Base-by-base conservation (phyloP, 2,113 vertebrate genomes). In the Sturnus vulgaris region DNA sequence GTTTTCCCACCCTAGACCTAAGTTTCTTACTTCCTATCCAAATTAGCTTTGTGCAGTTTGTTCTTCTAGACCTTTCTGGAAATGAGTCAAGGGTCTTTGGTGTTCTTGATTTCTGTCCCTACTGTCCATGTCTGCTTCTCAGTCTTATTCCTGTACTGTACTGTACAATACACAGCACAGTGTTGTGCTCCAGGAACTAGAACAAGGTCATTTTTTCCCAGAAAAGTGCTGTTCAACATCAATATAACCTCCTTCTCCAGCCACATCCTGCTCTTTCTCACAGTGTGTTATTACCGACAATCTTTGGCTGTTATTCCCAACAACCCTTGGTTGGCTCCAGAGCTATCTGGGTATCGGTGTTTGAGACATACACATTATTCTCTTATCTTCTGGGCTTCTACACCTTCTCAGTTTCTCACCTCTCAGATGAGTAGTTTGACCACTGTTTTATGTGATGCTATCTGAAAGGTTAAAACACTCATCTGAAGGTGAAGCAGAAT, bases 1-100 rank as follows among this genome's bases (percentile, higher is more conserved):
- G 6, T 46, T 82, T 66, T 52, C 10, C 33, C 8, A 52, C 3
- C 28, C 5, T 21, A 17, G 2, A 68, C 13, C 4, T 46, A 65
- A 35, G 24, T n/a, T 68, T 30, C 39, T 66, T 53, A 4, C 22
- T 47, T 82, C 30, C 20, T 30, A 25, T 53, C 9, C 33, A 46
- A 47, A 53, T 47, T 60, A n/a, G 9, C 6, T 76, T 66, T 75
- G 7, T 33, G 37, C 11, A 59, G 23, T 46, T 20, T 0, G 0
- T 33, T 73, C 44, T 28, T 52, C 37, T 52, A n/a, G 60, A 59
- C 15, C 12, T 59, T 82, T 53, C 46, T 47, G n/a, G 61, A 82
- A 89, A 53, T 47, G 24, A 14, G 39, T 47, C 5, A 8, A 39
- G 4, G 12, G 33, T 15, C 6, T 64, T 71, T 73, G 27, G 15